Percentiles rank a stretch among this genome's conserved stretches.
phyloP scores from a whole-genome alignment of 2,888 invertebrate species.

The Smittia sp. region DNA sequence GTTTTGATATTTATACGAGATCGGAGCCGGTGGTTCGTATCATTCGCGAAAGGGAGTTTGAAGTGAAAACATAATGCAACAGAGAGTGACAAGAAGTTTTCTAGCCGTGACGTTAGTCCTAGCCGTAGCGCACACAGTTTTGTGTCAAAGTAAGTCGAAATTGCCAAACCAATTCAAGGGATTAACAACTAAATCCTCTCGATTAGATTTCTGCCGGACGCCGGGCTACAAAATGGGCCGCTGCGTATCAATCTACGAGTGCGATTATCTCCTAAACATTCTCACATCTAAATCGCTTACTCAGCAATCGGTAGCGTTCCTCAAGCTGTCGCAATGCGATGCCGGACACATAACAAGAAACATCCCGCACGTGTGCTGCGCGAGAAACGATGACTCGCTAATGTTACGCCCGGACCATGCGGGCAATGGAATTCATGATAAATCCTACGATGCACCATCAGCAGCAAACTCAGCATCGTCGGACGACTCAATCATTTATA shows the following conservation, averaged over 20 bases:
- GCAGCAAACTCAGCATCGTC: neutral
- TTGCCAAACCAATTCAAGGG: neutral
- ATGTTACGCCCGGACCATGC: neutral
- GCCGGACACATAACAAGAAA: neutral
- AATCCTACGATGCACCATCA: constrained; percentile 15
- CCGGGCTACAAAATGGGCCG: constrained; percentile 34
- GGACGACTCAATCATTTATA: constrained; percentile 34
- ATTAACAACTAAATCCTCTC: neutral
- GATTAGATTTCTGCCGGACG: constrained; percentile 31
- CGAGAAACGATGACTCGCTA: constrained; percentile 39
- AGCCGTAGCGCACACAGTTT: neutral
- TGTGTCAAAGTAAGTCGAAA: neutral
- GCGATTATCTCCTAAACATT: constrained; percentile 35
- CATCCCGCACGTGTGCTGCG: constrained; percentile 32
- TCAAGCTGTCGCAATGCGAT: constrained; percentile 35
- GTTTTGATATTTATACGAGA: neutral
- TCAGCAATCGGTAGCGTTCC: constrained; percentile 22
- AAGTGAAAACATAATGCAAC: neutral
- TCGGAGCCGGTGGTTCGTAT: too few relatives aligned
- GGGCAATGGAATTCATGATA: neutral
- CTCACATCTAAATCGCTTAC: constrained; percentile 24
- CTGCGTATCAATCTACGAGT: constrained; percentile 35
- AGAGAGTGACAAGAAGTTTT: neutral
- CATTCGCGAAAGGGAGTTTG: neutral
- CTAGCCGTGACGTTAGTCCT: neutral